Conservation (phyloP, 2,888 invertebrate genomes). For the Netelia fuscicornis region DNA sequence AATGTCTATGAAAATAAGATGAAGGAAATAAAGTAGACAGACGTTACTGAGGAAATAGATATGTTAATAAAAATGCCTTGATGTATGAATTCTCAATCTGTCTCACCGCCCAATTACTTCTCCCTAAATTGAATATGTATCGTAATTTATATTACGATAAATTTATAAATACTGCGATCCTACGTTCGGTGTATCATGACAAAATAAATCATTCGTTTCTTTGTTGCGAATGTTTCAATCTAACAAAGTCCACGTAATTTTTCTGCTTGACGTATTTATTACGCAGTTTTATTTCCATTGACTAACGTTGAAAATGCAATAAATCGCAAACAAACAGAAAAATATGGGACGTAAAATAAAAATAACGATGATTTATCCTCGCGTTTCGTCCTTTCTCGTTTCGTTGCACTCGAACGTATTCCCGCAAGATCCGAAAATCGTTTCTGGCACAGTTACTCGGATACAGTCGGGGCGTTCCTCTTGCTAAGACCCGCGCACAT, state of each 20-base stretch:
- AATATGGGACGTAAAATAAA: neutral
- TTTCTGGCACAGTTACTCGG: conserved; percentile 38
- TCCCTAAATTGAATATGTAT: no score
- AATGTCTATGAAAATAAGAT: neutral
- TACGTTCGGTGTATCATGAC: neutral
- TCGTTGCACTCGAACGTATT: conserved; percentile 32
- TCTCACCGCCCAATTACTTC: no score
- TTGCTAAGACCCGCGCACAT: conserved; percentile 1
- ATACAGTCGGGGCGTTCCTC: conserved; percentile 1
- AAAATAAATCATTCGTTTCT: neutral
- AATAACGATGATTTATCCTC: conserved; percentile 29
- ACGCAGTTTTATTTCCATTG: neutral
- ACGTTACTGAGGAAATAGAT: neutral
- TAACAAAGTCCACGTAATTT: neutral
- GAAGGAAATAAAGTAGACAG: neutral
- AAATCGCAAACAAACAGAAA: neutral
- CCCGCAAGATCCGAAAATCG: conserved; percentile 9
- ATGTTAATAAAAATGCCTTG: neutral
- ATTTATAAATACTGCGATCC: neutral
- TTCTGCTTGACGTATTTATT: neutral
- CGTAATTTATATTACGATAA: no score
- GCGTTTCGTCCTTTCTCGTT: conserved; percentile 15
- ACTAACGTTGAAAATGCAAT: neutral
- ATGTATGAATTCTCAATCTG: no score
- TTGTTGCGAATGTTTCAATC: neutral